Percentiles rank a stretch among this genome's conserved stretches.
Evolutionary conservation across 2,888 invertebrate species (phyloP).

Genomic region (Thera obeliscata): DNA sequence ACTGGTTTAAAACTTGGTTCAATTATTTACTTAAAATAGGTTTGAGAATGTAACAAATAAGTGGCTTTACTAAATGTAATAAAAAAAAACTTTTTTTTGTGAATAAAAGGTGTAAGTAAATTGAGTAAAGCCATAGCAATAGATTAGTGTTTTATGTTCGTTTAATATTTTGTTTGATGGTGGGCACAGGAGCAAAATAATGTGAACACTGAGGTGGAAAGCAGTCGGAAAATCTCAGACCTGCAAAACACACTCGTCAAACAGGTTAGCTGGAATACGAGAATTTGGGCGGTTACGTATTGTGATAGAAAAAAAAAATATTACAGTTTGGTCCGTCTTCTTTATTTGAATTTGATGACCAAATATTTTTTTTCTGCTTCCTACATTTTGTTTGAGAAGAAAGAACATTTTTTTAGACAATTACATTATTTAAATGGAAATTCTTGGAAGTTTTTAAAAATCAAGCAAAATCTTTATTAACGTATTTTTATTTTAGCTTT

Average conservation of each 20-base stretch:
- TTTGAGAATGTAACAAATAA: slow-evolving; percentile 1
- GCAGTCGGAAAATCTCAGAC: slow-evolving; percentile 87
- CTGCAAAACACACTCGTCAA: slow-evolving; percentile 94
- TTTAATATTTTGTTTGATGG: slow-evolving; percentile 63
- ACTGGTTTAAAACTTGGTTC: slow-evolving; percentile 20
- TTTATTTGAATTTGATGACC: neutral
- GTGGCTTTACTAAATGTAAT: slow-evolving; percentile 29
- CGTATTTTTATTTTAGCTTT: neutral
- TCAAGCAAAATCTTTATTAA: neutral
- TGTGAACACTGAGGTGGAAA: slow-evolving; percentile 76
- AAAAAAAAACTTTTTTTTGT: neutral
- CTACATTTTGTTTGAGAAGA: no score
- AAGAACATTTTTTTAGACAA: no score
- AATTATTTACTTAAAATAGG: slow-evolving; percentile 19
- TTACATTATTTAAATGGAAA: no score
- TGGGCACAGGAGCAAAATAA: slow-evolving; percentile 75
- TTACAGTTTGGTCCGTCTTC: neutral
- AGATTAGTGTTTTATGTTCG: slow-evolving; percentile 46
- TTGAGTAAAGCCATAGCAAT: slow-evolving; percentile 29
- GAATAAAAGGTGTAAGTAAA: neutral
- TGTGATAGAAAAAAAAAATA: slow-evolving; percentile 24
- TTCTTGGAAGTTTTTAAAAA: neutral
- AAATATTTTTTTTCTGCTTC: neutral
- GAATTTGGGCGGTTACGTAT: slow-evolving; percentile 33
- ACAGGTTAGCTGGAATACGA: slow-evolving; percentile 84